Evolutionary conservation across 1,140 invertebrate species (phyloP), one percentile per base, ranked within the genome.

Genomic region (Bombus breviceps): DNA sequence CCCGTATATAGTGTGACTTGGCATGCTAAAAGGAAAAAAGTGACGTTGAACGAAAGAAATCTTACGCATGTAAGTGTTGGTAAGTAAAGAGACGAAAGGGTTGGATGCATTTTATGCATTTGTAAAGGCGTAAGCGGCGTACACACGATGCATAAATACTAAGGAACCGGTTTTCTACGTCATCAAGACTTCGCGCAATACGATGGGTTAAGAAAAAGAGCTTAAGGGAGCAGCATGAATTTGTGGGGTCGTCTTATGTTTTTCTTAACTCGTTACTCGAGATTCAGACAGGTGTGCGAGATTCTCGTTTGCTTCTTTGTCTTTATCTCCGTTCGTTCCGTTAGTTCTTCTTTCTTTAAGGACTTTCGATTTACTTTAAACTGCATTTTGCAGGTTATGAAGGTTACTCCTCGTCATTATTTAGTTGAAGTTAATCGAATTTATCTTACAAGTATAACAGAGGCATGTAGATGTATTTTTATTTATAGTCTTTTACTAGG

Each of bases 241-340:
- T 90, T 77, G 83, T 85, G 81, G 37, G 86, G 88, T 74, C 57
- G 53, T 47, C 82, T 87, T 88, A 66, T 91, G 69, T 87, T 91
- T 88, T 84, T 91, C 73, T 73, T 91, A 76, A 81, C 88, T 92
- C 83, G 91, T 93, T 92, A 93, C 75, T 91, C 85, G 90, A 92
- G 89, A 93, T 93, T 90, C 91, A 90, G 88, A 91, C 91, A 93
- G 91, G 89, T 93, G 92, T 90, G 87, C 85, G 83, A 66, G 12
- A 15, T 68, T 62, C 57, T 72, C 73, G 57, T 66, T 39, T 28
- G 12, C 32, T 59, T n/a, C 57, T 71, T 13, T 47, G 62, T 32
- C 47, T 77, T 69, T 69, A 72, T 39, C 12, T 34, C 77, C 62
- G 43, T 41, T 68, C 71, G 25, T 72, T 59, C 41, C 39, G 3